A percentile compares a stretch with the other conserved stretches of the same genome.
Conservation (phyloP, 2,113 vertebrate species). For the Symphodus melops region DNA sequence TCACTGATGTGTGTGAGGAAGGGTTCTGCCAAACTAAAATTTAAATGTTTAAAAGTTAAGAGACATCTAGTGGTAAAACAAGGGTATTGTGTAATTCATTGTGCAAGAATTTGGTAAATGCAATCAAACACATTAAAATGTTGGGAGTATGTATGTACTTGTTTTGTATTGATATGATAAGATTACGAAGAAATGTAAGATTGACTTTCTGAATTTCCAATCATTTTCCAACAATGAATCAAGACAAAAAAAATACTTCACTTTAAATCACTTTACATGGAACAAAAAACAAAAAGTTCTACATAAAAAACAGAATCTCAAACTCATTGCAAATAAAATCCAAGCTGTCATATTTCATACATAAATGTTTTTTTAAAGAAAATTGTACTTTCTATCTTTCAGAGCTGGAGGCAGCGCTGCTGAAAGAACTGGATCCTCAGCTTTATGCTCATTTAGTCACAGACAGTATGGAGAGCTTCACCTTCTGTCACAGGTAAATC, state of each 20-base stretch:
- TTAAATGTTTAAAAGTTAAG: neutral
- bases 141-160: neutral
- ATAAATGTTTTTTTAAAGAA: neutral
- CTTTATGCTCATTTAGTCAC: constrained; percentile 82
- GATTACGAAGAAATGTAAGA: neutral
- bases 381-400: constrained; percentile 34
- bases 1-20: too few relatives aligned
- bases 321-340: neutral
- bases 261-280: neutral
- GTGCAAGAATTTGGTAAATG: neutral
- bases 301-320: neutral
- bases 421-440: constrained; percentile 83
- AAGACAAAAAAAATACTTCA: too few relatives aligned
- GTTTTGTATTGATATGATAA: neutral
- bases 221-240: too few relatives aligned
- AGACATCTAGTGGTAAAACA: constrained; percentile 40
- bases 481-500: constrained; percentile 85
- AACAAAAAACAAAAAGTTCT: too few relatives aligned
- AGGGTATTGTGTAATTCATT: neutral
- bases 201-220: too few relatives aligned
- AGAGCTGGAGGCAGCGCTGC: constrained; percentile 83
- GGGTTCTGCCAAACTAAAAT: neutral
- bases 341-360: neutral
- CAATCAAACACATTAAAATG: neutral
- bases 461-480: constrained; percentile 81